Conservation (phyloP, 2,113 vertebrate genomes). For the Rhipidura dahli region DNA sequence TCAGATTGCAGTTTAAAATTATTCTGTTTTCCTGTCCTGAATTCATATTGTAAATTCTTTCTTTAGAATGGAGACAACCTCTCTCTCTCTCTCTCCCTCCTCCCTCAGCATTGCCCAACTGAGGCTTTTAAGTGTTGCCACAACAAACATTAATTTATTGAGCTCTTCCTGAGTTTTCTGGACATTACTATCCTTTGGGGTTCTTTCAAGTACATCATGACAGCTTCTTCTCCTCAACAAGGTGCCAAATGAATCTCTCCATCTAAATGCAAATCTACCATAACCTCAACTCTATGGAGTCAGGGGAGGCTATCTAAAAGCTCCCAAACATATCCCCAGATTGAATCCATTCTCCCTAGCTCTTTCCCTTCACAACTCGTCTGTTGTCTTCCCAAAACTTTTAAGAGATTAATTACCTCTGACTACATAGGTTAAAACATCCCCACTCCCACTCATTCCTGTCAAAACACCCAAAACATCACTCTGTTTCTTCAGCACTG, state of each 20-base stretch:
- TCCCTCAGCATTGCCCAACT: background rate
- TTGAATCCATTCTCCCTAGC: background rate
- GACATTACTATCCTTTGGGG: background rate
- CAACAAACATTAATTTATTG: background rate
- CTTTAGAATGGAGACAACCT: background rate
- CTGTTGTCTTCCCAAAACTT: background rate
- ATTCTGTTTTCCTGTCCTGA: background rate
- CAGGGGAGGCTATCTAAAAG: background rate
- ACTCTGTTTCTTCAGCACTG: background rate
- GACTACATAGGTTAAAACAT: background rate
- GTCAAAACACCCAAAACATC: background rate
- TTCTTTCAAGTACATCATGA: background rate
- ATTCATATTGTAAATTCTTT: background rate
- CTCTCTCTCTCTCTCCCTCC: background rate
- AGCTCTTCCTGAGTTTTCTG: background rate
- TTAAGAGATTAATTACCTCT: background rate
- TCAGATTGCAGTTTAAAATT: background rate
- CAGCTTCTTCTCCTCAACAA: background rate
- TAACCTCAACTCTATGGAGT: background rate
- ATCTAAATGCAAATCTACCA: background rate
- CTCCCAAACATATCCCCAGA: background rate
- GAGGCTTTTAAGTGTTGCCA: background rate
- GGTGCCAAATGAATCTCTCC: background rate
- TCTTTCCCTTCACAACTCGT: background rate
- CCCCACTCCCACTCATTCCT: background rate